These are phyloP conservation scores for Atta colombica DNA, from an alignment of 1,140 invertebrate species.

Conservation along the genomic window DNA sequence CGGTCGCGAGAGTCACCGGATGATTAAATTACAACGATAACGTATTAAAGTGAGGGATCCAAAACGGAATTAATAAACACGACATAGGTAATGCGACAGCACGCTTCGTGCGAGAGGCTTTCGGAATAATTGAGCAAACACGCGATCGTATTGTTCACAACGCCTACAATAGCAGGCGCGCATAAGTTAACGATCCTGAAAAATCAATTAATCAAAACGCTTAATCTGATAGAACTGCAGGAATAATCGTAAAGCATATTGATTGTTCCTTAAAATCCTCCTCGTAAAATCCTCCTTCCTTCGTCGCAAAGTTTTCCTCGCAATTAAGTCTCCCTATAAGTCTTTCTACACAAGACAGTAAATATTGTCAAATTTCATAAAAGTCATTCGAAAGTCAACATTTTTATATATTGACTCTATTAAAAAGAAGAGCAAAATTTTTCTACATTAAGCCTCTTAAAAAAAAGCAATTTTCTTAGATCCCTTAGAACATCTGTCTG, in stretches of 20 bases:
- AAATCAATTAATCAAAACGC: slow-evolving; percentile 15
- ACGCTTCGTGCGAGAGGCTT: slow-evolving; percentile 12
- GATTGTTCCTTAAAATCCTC: neutral
- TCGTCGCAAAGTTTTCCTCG: neutral
- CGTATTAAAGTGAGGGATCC: slow-evolving; percentile 20
- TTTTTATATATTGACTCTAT: neutral
- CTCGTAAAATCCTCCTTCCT: neutral
- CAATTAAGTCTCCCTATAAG: neutral
- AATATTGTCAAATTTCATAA: neutral
- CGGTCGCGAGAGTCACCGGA: slow-evolving; percentile 18
- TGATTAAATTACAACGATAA: slow-evolving; percentile 51
- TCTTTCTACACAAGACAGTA: neutral
- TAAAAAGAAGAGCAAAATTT: neutral
- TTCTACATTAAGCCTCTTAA: neutral
- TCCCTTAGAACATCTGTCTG: neutral
- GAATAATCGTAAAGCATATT: neutral
- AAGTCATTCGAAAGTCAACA: neutral
- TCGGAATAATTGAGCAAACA: slow-evolving; percentile 45
- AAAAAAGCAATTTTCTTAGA: neutral
- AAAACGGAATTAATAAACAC: slow-evolving; percentile 32
- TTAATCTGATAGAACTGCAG: slow-evolving; percentile 6
- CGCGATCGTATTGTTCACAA: slow-evolving; percentile 34
- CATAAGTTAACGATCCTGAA: neutral
- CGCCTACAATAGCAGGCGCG: neutral
- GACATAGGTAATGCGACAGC: neutral